Evolutionary conservation across 2,113 vertebrate species (phyloP), one percentile per base, ranked within the genome.

Genomic region (Grammomys surdaster): DNA sequence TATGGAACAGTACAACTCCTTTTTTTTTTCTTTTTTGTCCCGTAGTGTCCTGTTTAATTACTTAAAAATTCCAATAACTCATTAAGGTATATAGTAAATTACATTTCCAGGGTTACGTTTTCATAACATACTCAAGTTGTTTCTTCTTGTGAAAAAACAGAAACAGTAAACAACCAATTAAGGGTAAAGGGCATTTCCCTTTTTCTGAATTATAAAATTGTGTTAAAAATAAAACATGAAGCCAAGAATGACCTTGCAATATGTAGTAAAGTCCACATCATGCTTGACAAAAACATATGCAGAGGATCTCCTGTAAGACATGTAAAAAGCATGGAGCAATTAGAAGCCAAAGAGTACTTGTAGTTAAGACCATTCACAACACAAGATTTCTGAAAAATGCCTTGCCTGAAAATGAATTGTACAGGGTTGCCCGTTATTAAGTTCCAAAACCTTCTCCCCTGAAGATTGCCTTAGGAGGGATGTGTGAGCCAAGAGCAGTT

Each of bases 1-100:
- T 88, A 96, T 96, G 96, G 96, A 96, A 97, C 96, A 97, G 97
- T 19, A 91, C 65, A 48, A 77, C 60, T 43, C 77, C 9, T 40
- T 10, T 75, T 75, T 51, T 75, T 60, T 43, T 40, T 31, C 75
- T 48, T 78, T 63, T 51, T 36, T 36, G 58, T 85, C 16, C 48
- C 78, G 43, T 63, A 12, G n/a, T 95, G 69, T 96, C 95, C 94
- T 88, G 24, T 93, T 54, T 94, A 98, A 97, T 75, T 95, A 91
- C 97, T 88, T 86, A 65, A 98, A 97, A 97, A 69, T 98, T 97
- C 60, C 85, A 96, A 43, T 95, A 89, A 90, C 81, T 98, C 96
- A 51, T 48, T 97, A 96, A 97, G 81, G 80, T 97, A 75, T 26
- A 85, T 19, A 94, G 70, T 95, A 97, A 56, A 26, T 19, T 94